A percentile compares a stretch with the other conserved stretches of the same genome.
Conservation (phyloP, 1,140 invertebrate species). For the Hermetia illucens region DNA sequence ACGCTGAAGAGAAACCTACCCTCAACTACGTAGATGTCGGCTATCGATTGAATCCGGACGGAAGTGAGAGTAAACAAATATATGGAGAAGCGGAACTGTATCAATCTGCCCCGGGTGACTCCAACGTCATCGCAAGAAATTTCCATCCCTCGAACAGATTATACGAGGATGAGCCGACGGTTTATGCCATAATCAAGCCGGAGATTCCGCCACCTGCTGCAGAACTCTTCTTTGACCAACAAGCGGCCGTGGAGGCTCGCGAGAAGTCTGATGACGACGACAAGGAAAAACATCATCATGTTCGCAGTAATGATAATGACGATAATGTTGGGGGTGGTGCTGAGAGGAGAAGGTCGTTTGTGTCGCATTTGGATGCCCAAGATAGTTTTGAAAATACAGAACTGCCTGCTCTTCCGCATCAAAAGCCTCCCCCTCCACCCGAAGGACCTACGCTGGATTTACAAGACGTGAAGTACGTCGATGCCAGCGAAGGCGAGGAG, state of each 20-base stretch:
- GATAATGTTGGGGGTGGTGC: too few relatives aligned
- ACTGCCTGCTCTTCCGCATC: constrained; percentile 16
- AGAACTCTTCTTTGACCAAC: constrained; percentile 7
- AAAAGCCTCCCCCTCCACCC: constrained; percentile 12
- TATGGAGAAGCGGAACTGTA: constrained; percentile 26
- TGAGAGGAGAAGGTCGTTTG: too few relatives aligned
- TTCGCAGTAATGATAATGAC: too few relatives aligned
- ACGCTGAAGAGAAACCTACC: constrained; percentile 10
- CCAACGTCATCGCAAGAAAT: constrained; percentile 16
- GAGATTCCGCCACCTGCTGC: constrained; percentile 14
- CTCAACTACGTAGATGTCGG: constrained; percentile 29
- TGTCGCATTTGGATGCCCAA: too few relatives aligned
- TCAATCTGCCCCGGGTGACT: constrained; percentile 11
- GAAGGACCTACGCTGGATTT: constrained; percentile 14
- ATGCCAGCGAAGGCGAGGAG: constrained; percentile 36
- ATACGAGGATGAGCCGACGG: constrained; percentile 20
- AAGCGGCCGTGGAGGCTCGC: background rate
- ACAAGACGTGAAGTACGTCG: constrained; percentile 37
- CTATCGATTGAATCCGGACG: constrained; percentile 29
- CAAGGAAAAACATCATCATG: constrained; percentile 7
- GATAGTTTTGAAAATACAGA: constrained; percentile 4
- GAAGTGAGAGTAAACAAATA: constrained; percentile 24
- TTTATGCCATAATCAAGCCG: constrained; percentile 28
- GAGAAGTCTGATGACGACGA: constrained; percentile 9
- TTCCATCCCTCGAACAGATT: constrained; percentile 24